Base-by-base conservation (phyloP, 2,113 vertebrate genomes). In the Perognathus longimembris region DNA sequence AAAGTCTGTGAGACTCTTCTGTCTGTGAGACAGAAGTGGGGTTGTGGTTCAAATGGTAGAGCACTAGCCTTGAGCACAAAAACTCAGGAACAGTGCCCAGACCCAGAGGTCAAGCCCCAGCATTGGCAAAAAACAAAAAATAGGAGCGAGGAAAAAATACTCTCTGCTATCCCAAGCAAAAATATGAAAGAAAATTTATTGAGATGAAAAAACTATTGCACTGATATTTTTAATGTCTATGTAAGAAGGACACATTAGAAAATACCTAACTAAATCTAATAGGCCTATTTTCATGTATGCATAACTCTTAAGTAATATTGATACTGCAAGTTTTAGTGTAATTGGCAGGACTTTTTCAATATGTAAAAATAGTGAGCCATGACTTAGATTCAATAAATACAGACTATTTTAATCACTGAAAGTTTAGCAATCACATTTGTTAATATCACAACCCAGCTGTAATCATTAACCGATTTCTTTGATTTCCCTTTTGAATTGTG, bases 321-420 rank as follows among this genome's bases (percentile, higher is more conserved):
- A 71, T 73, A 30, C 21, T n/a, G 8, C 45, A 54, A 22, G 24
- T 28, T 78, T 1, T 64, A 57, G n/a, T 36, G 15, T 80, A 42
- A 93, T 26, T 26, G 14, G 28, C 7, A 70, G 15, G 3, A 34
- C 0, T 77, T 81, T 76, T 69, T 30, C 7, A 36, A 45, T 26
- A 38, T 66, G 70, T 59, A 76, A 84, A n/a, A 87, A 85, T 18
- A 88, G 73, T 11, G 2, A 14, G 45, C 74, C 26, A 57, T n/a
- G 8, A 30, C 8, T 84, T 76, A 61, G 32, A 71, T 54, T 91
- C 32, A 67, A 73, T 38, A 59, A 57, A 80, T 70, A 69, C 3
- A 86, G 36, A 32, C 82, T 92, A 74, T 50, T 5, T 24, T 73
- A 92, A 67, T 87, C 45, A 85, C 30, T 57, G 80, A 71, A 88